Base-by-base conservation (phyloP, 2,113 vertebrate genomes). In the Phasianus colchicus region DNA sequence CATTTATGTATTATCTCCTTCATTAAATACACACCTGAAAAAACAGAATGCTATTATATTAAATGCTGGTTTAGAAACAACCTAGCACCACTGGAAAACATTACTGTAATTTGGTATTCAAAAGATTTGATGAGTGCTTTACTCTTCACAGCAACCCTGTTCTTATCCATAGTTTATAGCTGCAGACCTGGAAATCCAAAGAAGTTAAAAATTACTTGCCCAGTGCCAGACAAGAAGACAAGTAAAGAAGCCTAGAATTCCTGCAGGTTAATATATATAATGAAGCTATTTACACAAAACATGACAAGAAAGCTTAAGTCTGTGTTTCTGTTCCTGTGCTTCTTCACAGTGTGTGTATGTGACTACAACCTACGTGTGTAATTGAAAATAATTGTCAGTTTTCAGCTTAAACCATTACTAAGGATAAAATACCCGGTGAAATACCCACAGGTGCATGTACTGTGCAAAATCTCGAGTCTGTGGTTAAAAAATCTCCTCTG, bases 341-440 rank as follows among this genome's bases (percentile, higher is more conserved):
- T 76, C 69, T 64, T 72, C 86, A 48, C 58, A 30, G 61, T 43
- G 48, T 77, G 69, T 55, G 69, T 90, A 73, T 29, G 17, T 57
- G 27, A 89, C 43, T 38, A 83, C 52, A 86, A 25, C 55, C 3
- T 25, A 78, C 6, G 15, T 18, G 6, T 80, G 16, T 72, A 95
- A 95, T 74, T 81, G 69, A 86, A 95, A 95, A 86, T 66, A 95
- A 92, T 30, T 86, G 57, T 36, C 63, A 63, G 48, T 65, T 93
- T 93, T 84, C 69, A 84, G 40, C 76, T 86, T 87, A 54, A 92
- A 75, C 30, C 89, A 88, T 86, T 75, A 91, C 48, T 89, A 82
- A 67, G 66, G 57, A 88, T 71, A 60, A 70, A 92, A 90, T 38
- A 63, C 10, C 38, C 65, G 52, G 22, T 72, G 72, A 92, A 95